These are phyloP conservation scores for Rhopalosiphum maidis DNA, from an alignment of 1,140 invertebrate genomes.

Conservation along the genomic window DNA sequence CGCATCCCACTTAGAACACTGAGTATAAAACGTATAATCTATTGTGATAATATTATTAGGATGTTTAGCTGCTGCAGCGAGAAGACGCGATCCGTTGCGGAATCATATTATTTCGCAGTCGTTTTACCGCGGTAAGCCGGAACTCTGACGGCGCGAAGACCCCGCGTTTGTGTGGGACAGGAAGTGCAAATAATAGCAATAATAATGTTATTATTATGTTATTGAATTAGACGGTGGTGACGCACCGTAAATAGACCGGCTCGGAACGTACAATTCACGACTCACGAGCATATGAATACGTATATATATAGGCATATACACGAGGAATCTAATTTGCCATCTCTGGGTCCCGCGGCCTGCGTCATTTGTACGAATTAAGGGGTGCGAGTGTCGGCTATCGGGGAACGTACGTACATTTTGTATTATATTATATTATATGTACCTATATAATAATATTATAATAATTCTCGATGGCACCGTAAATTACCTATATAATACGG, in stretches of 20 bases:
- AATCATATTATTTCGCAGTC: neutral
- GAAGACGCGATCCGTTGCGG: neutral
- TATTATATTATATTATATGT: neutral
- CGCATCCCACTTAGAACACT: no score
- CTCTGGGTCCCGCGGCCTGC: neutral
- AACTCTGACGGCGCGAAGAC: neutral
- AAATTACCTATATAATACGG: no score
- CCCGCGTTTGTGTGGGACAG: neutral
- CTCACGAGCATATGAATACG: neutral
- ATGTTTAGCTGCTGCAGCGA: neutral
- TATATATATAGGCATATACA: neutral
- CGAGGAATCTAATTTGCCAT: constrained; percentile 49
- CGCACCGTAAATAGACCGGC: neutral
- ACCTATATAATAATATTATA: neutral
- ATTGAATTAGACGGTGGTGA: constrained; percentile 37
- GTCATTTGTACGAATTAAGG: constrained; percentile 50
- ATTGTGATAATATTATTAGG: neutral
- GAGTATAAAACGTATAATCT: neutral
- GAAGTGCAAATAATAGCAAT: neutral
- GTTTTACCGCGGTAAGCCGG: neutral
- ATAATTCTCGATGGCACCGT: neutral
- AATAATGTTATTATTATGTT: neutral
- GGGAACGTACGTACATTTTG: neutral
- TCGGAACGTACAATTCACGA: neutral
- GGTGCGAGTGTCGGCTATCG: neutral